These are phyloP conservation scores for Pipistrellus pygmaeus DNA, from an alignment of 2,797 vertebrate genomes.

Conservation along the genomic window DNA sequence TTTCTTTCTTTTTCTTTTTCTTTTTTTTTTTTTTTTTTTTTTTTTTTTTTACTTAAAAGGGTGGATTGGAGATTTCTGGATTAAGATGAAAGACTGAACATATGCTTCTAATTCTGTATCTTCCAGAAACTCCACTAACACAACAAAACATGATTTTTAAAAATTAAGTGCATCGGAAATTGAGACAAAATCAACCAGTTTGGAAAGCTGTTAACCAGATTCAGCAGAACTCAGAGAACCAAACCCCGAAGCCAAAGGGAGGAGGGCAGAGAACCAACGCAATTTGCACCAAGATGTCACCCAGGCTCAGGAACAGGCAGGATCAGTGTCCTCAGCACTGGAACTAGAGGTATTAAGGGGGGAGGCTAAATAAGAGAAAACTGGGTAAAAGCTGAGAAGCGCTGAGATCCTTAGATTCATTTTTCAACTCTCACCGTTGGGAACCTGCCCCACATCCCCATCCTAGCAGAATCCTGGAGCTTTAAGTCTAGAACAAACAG, in stretches of 20 bases:
- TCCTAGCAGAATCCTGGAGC: background rate
- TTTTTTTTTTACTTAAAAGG: background rate
- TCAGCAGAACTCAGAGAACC: background rate
- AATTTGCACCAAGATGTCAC: background rate
- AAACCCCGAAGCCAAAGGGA: background rate
- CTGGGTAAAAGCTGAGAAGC: background rate
- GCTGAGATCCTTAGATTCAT: background rate
- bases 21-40: too few relatives aligned
- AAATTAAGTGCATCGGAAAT: background rate
- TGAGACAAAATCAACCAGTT: background rate
- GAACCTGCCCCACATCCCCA: background rate
- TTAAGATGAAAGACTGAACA: background rate
- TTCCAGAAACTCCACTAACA: constrained; percentile 14
- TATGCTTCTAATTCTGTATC: constrained; percentile 1
- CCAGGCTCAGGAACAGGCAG: background rate
- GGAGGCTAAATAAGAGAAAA: background rate
- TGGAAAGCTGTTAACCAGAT: constrained; percentile 7
- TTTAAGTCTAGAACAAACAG: background rate
- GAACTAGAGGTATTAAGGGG: background rate
- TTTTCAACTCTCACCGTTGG: background rate
- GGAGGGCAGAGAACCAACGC: background rate
- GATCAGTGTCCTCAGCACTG: too few relatives aligned
- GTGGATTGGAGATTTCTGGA: background rate
- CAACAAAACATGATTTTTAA: background rate
- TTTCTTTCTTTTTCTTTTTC: background rate